phyloP scores from a whole-genome alignment of 2,797 vertebrate genomes.

The Manis pentadactyla region DNA sequence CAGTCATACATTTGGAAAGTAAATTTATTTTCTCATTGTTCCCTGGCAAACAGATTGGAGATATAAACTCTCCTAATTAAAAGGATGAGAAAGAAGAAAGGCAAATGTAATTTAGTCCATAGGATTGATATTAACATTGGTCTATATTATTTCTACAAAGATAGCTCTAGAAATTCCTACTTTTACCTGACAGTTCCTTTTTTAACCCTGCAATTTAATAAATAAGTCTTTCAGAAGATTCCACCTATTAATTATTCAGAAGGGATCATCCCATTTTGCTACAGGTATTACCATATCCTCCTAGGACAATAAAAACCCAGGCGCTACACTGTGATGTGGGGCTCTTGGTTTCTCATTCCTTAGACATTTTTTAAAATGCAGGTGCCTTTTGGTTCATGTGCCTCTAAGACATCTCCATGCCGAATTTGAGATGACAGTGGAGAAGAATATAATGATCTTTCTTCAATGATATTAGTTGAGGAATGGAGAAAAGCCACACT shows the following conservation, averaged over 20 bases:
- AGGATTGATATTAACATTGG: background rate
- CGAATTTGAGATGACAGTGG: background rate
- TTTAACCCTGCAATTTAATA: background rate
- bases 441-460: background rate
- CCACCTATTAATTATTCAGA: background rate
- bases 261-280: background rate
- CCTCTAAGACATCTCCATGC: background rate
- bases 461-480: background rate
- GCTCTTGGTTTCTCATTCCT: background rate
- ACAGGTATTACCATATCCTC: background rate
- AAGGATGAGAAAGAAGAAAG: background rate
- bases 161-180: background rate
- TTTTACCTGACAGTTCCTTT: background rate
- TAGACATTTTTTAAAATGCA: background rate
- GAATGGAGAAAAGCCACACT: background rate
- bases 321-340: background rate
- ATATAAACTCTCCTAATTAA: slow-evolving; percentile 34
- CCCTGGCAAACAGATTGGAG: slow-evolving; percentile 4
- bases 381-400: background rate
- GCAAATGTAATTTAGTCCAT: background rate
- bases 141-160: background rate
- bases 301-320: background rate
- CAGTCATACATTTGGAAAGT: slow-evolving; percentile 7
- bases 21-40: slow-evolving; percentile 37
- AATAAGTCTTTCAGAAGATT: background rate